Base-by-base conservation (phyloP, 2,888 invertebrate species). In the Eupithecia inturbata region DNA sequence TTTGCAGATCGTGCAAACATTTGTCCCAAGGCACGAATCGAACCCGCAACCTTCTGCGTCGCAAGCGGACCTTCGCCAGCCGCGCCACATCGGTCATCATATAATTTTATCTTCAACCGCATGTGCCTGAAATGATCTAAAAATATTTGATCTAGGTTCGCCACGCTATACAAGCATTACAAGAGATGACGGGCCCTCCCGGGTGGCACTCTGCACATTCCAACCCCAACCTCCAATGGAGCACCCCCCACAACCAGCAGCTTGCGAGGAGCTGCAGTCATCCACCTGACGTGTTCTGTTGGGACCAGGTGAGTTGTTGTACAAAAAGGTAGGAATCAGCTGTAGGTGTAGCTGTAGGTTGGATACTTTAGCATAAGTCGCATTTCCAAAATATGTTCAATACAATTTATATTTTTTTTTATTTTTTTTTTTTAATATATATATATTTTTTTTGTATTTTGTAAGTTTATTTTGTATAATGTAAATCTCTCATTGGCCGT, bases 201-300 rank as follows among this genome's bases (percentile, higher is more conserved):
- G 95, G 94, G 57, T 95, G 95, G 91, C 96, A 96, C 85, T 96
- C 97, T 16, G 97, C 97, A n/a, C 97, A 97, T 86, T 97, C 97
- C 75, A 97, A 97, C 87, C 97, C 97, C 6, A 97, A 97, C 85
- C 95, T 97, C 53, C 96, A 96, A 78, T 95, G 90, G 92, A 95
- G 91, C 80, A 93, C 93, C 70, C 95, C 88, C 6, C 92, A 92
- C 4, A 95, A 95, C 77, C 91, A 95, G 75, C 91, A 95, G 77
- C 94, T 98, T 70, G 97, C 97, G 1, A 95, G 97, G 74, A 96
- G 97, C 86, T 97, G 97, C 73, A 98, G 97, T 3, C 97, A 98
- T 91, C 97, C 97, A 0, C 97, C 97, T 0, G 97, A 97, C 83
- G 97, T 97, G 78, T 97, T 97, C 89, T 96, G 96, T 82, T 97